phyloP scores from a whole-genome alignment of 2,888 invertebrate genomes.

The Drosophila neonasuta region DNA sequence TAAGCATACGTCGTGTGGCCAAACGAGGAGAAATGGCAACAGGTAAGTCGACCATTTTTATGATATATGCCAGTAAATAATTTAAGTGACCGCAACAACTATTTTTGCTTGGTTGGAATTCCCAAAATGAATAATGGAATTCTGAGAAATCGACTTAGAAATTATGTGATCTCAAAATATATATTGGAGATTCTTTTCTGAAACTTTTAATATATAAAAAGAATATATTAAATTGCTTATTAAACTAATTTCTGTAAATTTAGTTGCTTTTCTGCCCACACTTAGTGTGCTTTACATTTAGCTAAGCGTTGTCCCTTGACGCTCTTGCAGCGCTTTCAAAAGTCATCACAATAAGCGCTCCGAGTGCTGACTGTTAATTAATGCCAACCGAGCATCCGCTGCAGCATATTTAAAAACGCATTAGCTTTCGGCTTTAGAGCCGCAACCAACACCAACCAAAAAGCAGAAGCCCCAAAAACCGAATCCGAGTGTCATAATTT shows the following conservation, averaged over 20 bases:
- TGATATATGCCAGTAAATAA: neutral
- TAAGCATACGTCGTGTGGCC: constrained; percentile 33
- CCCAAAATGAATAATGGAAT: neutral
- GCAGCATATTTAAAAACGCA: constrained; percentile 77
- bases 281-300: constrained; percentile 9
- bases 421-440: constrained; percentile 55
- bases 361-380: constrained; percentile 63
- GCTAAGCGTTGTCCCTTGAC: constrained; percentile 4
- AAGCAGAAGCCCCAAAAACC: constrained; percentile 29
- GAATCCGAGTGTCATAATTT: constrained; percentile 51
- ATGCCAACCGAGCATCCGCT: constrained; percentile 61
- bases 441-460: constrained; percentile 32
- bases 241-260: too few species aligned
- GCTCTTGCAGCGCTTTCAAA: neutral
- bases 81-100: neutral
- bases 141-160: neutral
- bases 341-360: constrained; percentile 34
- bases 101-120: neutral
- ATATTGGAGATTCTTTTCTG: too few species aligned
- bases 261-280: neutral
- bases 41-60: constrained; percentile 36
- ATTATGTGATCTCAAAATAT: too few species aligned
- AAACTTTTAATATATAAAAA: too few species aligned
- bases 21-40: constrained; percentile 25
- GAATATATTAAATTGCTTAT: too few species aligned